Percentiles rank a stretch among this genome's conserved stretches.
These are phyloP conservation scores for Parambassis ranga DNA, from an alignment of 2,797 vertebrate species.

Conservation along the genomic window DNA sequence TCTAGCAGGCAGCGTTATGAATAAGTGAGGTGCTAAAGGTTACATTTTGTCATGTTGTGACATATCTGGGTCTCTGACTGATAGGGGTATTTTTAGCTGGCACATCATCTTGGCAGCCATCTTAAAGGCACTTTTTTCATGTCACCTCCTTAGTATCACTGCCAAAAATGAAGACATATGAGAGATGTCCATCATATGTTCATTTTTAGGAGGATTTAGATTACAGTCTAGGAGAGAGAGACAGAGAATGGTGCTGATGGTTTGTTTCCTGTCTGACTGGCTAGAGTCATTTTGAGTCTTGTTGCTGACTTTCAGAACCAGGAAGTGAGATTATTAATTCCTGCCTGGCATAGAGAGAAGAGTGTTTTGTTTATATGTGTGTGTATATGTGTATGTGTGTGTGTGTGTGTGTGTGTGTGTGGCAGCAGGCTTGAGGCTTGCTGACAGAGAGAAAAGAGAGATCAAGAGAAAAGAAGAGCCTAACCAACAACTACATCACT, in stretches of 20 bases:
- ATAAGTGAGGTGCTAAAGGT: conserved; percentile 36
- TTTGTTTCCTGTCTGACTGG: conserved; percentile 11
- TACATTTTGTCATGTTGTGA: conserved; percentile 56
- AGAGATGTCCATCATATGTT: conserved; percentile 25
- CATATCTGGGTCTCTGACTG: conserved; percentile 67
- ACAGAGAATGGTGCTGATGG: background rate
- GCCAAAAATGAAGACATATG: conserved; percentile 26
- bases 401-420: background rate
- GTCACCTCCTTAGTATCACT: conserved; percentile 45
- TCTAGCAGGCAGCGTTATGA: background rate
- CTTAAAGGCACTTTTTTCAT: conserved; percentile 56
- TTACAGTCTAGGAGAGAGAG: background rate
- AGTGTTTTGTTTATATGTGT: background rate
- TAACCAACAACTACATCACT: conserved; percentile 27
- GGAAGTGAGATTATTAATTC: conserved; percentile 30
- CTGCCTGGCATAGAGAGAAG: background rate
- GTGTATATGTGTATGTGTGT: background rate
- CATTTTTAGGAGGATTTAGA: conserved; percentile 19
- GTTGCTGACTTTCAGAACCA: conserved; percentile 31
- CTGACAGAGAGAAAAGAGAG: background rate
- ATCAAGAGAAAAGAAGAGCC: conserved; percentile 10
- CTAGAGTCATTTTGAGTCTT: conserved; percentile 9
- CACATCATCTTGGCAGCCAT: conserved; percentile 62
- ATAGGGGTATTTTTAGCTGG: conserved; percentile 66
- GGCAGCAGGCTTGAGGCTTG: background rate